Evolutionary conservation across 2,888 invertebrate genomes (phyloP).

Genomic region (Balanococcus diminutus): DNA sequence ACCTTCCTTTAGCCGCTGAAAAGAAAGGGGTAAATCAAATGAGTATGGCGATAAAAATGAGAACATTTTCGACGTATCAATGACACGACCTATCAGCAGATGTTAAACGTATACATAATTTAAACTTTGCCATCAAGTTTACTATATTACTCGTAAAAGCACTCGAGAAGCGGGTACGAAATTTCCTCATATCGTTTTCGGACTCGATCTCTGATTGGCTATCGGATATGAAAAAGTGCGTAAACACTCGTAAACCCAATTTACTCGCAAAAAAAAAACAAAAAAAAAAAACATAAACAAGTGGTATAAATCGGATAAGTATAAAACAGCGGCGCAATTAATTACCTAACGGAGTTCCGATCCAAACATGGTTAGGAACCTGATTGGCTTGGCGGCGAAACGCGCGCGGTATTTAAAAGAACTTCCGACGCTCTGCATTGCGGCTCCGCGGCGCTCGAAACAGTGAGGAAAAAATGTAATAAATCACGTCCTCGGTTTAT

Average conservation of each 20-base stretch:
- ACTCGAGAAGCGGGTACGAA: not conserved
- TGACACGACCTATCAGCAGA: not conserved
- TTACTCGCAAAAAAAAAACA: not conserved
- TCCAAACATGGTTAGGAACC: slow-evolving; percentile 23
- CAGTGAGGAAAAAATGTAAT: not conserved
- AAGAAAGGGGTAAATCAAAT: not conserved
- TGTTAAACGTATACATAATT: not conserved
- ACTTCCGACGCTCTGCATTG: not conserved
- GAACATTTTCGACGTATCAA: not conserved
- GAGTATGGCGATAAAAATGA: not conserved
- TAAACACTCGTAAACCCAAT: slow-evolving; percentile 14
- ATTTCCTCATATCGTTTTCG: not conserved
- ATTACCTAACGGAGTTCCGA: slow-evolving; percentile 19
- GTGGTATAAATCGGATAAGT: not conserved
- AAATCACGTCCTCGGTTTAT: slow-evolving; percentile 42
- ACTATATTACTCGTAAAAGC: not conserved
- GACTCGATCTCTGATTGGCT: not conserved
- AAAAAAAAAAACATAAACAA: not conserved
- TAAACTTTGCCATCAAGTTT: not conserved
- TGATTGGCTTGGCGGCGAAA: not conserved
- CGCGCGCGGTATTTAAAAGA: not conserved
- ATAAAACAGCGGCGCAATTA: not conserved
- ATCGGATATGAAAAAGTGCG: not conserved
- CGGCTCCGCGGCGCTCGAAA: not conserved
- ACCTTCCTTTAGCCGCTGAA: not conserved